A percentile compares a stretch with the other conserved stretches of the same genome.
These are phyloP conservation scores for Polypterus bichir DNA, from an alignment of 2,113 vertebrate genomes.

Conservation along the genomic window DNA sequence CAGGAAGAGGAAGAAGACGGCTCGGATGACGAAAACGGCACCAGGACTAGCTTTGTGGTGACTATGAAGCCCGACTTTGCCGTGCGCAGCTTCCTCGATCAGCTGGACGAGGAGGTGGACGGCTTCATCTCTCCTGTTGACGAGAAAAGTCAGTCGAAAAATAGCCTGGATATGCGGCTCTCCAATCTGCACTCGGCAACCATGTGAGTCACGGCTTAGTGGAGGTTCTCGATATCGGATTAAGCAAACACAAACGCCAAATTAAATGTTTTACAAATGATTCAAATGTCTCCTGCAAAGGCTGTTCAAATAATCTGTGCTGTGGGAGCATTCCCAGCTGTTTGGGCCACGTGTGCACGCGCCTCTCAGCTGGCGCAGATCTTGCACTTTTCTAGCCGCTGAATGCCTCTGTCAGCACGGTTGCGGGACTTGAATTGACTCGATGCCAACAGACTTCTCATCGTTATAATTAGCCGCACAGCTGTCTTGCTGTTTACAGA, in stretches of 20 bases:
- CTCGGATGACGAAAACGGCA: conserved; percentile 68
- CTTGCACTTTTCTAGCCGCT: no score
- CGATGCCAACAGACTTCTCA: no score
- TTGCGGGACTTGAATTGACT: no score
- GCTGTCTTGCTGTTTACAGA: no score
- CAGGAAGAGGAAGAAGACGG: conserved; percentile 82
- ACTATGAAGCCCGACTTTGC: conserved; percentile 59
- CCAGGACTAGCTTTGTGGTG: conserved; percentile 53
- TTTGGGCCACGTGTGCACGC: no score
- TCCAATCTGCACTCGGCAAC: conserved; percentile 90
- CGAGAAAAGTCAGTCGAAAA: conserved; percentile 66
- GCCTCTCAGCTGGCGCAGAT: no score
- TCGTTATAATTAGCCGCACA: no score
- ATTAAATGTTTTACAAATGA: background rate
- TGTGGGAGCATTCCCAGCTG: no score
- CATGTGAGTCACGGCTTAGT: conserved; percentile 52
- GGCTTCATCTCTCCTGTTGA: conserved; percentile 88
- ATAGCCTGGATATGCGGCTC: conserved; percentile 70
- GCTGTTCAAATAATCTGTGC: no score
- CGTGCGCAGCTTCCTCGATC: conserved; percentile 69
- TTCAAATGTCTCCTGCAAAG: no score
- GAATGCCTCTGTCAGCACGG: no score
- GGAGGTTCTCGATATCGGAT: background rate
- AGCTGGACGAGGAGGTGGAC: conserved; percentile 73
- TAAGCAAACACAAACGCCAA: background rate